These are phyloP conservation scores for Peromyscus eremicus DNA, from an alignment of 2,797 vertebrate genomes.

Conservation along the genomic window DNA sequence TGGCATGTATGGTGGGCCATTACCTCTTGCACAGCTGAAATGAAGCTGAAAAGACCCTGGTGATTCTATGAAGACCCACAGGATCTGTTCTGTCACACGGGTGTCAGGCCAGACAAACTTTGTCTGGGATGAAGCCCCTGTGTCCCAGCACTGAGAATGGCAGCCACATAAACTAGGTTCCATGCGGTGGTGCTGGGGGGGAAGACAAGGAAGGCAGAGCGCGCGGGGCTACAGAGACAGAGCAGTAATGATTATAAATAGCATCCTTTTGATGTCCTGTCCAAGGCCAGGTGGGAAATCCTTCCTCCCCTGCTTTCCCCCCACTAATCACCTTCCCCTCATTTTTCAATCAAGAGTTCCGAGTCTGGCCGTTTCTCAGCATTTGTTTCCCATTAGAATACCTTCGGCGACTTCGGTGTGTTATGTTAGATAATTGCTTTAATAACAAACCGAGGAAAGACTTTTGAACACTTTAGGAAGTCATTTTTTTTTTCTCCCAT, in stretches of 20 bases:
- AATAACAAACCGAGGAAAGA: constrained; percentile 92
- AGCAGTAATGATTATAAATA: constrained; percentile 90
- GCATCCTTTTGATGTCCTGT: constrained; percentile 89
- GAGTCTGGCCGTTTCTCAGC: constrained; percentile 85
- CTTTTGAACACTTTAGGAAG: constrained; percentile 92
- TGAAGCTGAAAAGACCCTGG: background rate
- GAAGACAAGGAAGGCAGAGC: constrained; percentile 59
- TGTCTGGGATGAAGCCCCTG: background rate
- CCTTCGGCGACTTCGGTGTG: constrained; percentile 87
- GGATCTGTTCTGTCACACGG: background rate
- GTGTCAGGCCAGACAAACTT: background rate
- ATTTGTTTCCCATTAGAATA: constrained; percentile 93
- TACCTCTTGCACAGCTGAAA: background rate
- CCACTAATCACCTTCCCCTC: constrained; percentile 88
- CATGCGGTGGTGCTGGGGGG: background rate
- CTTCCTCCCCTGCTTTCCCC: constrained; percentile 87
- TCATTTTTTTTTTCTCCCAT: constrained; percentile 85
- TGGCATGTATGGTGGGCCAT: background rate
- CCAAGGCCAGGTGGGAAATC: constrained; percentile 91
- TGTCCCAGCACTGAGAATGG: background rate
- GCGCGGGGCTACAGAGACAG: constrained; percentile 78
- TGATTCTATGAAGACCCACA: rapidly evolving
- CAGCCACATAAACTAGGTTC: background rate
- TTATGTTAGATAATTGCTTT: constrained; percentile 93
- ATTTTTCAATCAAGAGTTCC: constrained; percentile 89